Base-by-base conservation (phyloP, 2,113 vertebrate genomes). In the Bubo scandiacus region DNA sequence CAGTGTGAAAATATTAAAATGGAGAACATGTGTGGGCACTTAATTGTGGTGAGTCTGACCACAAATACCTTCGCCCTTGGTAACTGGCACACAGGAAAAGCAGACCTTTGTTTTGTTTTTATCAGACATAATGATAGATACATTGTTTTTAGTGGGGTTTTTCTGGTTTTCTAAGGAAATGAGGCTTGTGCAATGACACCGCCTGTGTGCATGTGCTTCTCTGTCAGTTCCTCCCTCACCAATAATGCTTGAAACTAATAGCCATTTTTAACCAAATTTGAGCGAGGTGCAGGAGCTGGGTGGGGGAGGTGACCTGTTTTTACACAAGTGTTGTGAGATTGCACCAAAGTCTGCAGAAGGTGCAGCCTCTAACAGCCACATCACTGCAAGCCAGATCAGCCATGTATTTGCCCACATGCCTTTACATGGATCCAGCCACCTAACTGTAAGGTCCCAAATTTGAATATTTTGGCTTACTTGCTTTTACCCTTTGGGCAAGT, bases 111-210 rank as follows among this genome's bases (percentile, higher is more conserved):
- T 96, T 96, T 95, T 95, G 93, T 88, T 94, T 96, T 90, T 96
- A 95, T 94, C 96, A 71, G 93, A 27, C 87, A 40, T 89, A 94
- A 94, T 95, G 93, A 90, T 67, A 90, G 93, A 94, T 88, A 66
- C 40, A 88, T 95, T 92, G 81, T 81, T 97, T 97, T 94, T 85
- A 65, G 85, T 92, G 93, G 70, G n/a, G 43, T 82, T 95, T 93
- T 96, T 94, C 87, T 97, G 93, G 81, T 97, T 95, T 96, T 96
- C 90, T 96, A 94, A 96, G 96, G 96, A 97, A 96, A 96, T 91
- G 34, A 90, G 88, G 54, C 85, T 97, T 96, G 71, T 92, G 96
- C 96, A 97, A 97, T 96, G 3, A 0, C 42, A 11, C 6, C 15
- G 92, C 78, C 38, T 94, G 87, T 79, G 84, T 94, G 73, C 70